Base-by-base conservation (phyloP, 2,888 invertebrate genomes). In the Mamestra brassicae region DNA sequence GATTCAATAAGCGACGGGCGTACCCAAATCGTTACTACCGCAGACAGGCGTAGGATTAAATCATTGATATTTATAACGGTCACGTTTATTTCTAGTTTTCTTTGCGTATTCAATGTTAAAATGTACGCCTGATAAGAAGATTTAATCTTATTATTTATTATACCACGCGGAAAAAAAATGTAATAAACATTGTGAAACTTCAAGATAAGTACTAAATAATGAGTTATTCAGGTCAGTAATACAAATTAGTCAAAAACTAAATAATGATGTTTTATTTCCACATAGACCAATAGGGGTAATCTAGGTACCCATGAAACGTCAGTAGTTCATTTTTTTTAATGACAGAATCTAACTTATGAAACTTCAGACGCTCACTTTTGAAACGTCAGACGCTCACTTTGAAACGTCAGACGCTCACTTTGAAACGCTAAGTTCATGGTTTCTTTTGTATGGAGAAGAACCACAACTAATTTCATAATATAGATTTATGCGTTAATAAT, bases 91-190 rank as follows among this genome's bases (percentile, higher is more conserved):
- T 61, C 38, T 61, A 38, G 11, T 13, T 61, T 13, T 17, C n/a
- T 61, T 61, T n/a, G n/a, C 42, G 61, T 60, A 52, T 62, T 38
- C 38, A 11, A 70, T 34, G 52, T 34, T 4, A 38, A 13, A 57
- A 26, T 38, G 54, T 26, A 58, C 34, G 58, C 34, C 42, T 52
- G 69, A 45, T 60, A 68, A 15, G 50, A 45, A 13, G 11, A 3
- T 8, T 47, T 71, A 54, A 71, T 62, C 69, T 73, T 42, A 72
- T 72, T 34, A 38, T 34, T 52, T 47, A 6, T 17, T 11, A 36
- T 3, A 36, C 34, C 38, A 67, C 13, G 34, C 38, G 50, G 10
- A 17, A 34, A 10, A 10, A 36, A 45, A 11, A 38, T 50, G n/a
- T 65, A 50, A n/a, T n/a, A n/a, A n/a, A 38, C 26, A 17, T 50